Conservation (phyloP, 1,140 invertebrate genomes). For the Micrasema longulum region DNA sequence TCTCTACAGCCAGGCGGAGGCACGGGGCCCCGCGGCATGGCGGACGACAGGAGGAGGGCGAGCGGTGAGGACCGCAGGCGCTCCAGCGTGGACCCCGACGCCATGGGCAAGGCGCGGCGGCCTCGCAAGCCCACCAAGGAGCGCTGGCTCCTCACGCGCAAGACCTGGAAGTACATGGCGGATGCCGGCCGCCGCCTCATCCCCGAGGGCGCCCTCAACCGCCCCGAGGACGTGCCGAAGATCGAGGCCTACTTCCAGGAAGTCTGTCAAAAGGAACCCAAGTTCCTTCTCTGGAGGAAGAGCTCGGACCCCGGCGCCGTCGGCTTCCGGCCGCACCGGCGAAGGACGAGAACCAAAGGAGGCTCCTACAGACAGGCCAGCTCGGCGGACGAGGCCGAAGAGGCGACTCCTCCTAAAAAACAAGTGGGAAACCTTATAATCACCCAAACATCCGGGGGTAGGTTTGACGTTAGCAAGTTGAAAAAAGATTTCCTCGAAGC, state of each 20-base stretch:
- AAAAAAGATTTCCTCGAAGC: conserved; percentile 73
- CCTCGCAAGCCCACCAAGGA: conserved; percentile 75
- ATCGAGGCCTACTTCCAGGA: conserved; percentile 88
- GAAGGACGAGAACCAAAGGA: conserved; percentile 69
- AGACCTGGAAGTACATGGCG: conserved; percentile 92
- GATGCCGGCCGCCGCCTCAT: conserved; percentile 87
- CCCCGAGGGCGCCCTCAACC: conserved; percentile 79
- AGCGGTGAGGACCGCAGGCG: conserved; percentile 9
- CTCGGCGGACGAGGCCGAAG: conserved; percentile 73
- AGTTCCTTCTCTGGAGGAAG: conserved; percentile 85
- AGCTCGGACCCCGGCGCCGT: conserved; percentile 81
- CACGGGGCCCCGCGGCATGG: conserved; percentile 37
- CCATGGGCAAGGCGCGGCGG: conserved; percentile 67
- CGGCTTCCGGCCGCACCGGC: conserved; percentile 68
- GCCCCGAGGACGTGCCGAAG: conserved; percentile 78
- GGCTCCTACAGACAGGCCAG: conserved; percentile 74
- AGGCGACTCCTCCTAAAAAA: conserved; percentile 56
- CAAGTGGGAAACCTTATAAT: conserved; percentile 67
- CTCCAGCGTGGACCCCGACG: conserved; percentile 22
- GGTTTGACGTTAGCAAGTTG: conserved; percentile 75
- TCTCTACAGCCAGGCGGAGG: conserved; percentile 9
- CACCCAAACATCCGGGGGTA: conserved; percentile 68
- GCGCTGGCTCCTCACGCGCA: conserved; percentile 86
- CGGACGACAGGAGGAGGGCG: conserved; percentile 23
- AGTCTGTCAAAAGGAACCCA: conserved; percentile 80